Conservation (phyloP, 2,797 vertebrate genomes). For the Pelobates cultripes region DNA sequence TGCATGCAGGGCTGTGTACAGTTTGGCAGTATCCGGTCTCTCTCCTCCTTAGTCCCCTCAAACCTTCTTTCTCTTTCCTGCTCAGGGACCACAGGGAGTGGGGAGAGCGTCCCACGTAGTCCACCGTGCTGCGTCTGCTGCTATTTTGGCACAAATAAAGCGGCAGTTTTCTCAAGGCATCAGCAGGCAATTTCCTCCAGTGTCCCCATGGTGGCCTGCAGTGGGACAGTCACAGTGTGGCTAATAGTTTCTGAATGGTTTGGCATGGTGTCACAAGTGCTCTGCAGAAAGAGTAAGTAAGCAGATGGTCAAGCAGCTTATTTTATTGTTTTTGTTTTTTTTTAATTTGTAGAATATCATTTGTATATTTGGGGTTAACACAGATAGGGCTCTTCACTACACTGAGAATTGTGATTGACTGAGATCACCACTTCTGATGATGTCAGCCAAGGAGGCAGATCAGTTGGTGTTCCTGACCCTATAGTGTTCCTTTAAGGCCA, state of each 20-base stretch:
- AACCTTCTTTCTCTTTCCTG: not conserved
- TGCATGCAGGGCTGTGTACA: conserved; percentile 55
- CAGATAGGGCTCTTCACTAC: too few species aligned
- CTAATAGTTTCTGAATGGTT: conserved; percentile 96
- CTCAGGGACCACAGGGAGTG: not conserved
- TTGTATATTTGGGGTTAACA: too few species aligned
- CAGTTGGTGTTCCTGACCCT: too few species aligned
- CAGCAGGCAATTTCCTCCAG: conserved; percentile 98
- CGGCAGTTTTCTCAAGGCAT: conserved; percentile 62
- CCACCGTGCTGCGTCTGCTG: conserved; percentile 32
- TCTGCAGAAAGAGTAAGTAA: conserved; percentile 70
- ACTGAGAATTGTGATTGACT: too few species aligned
- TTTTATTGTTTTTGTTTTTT: not conserved
- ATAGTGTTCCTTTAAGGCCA: too few species aligned
- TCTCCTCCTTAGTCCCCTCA: conserved; percentile 18
- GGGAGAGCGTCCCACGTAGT: not conserved
- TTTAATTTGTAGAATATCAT: too few species aligned
- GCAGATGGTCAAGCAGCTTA: not conserved
- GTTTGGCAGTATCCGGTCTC: conserved; percentile 42
- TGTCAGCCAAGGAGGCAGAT: too few species aligned
- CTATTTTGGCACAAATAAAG: conserved; percentile 48
- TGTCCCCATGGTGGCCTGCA: conserved; percentile 92
- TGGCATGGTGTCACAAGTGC: conserved; percentile 90
- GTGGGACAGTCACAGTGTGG: conserved; percentile 93
- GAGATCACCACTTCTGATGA: too few species aligned